Evolutionary conservation across 2,888 invertebrate species (phyloP).

Genomic region (Dasysyrphus albostriatus): DNA sequence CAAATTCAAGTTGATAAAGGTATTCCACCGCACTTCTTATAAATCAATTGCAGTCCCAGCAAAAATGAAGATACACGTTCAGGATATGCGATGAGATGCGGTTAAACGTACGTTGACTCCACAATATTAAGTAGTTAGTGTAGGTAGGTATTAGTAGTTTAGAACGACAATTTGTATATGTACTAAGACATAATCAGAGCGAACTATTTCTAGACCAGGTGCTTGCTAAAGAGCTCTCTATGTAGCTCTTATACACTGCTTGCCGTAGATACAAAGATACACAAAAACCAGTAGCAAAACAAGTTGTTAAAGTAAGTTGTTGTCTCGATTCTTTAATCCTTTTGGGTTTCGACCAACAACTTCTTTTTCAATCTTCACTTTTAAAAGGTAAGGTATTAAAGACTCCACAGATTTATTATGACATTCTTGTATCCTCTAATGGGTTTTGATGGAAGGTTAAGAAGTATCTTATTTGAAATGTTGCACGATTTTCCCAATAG

Average conservation of each 20-base stretch:
- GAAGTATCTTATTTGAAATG: slow-evolving; percentile 15
- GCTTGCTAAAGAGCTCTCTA: slow-evolving; percentile 34
- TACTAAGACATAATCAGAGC: slow-evolving; percentile 58
- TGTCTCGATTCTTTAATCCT: slow-evolving; percentile 28
- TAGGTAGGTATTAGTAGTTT: slow-evolving; percentile 12
- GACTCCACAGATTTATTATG: not conserved
- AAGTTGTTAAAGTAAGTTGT: slow-evolving; percentile 53
- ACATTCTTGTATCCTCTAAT: slow-evolving; percentile 11
- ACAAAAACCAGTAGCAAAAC: slow-evolving; percentile 67
- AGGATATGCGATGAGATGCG: slow-evolving; percentile 29
- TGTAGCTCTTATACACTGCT: slow-evolving; percentile 5
- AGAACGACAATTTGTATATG: slow-evolving; percentile 14
- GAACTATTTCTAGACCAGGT: slow-evolving; percentile 56
- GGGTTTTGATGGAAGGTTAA: not conserved
- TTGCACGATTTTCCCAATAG: slow-evolving; percentile 37
- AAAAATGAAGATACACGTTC: not conserved
- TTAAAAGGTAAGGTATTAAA: not conserved
- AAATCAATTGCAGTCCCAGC: slow-evolving; percentile 8
- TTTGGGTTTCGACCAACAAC: slow-evolving; percentile 15
- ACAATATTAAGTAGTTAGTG: slow-evolving; percentile 35
- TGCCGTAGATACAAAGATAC: slow-evolving; percentile 15
- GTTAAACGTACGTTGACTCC: slow-evolving; percentile 67
- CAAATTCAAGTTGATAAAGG: slow-evolving; percentile 5
- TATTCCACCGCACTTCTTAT: slow-evolving; percentile 8
- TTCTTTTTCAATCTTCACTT: slow-evolving; percentile 20